A percentile compares a stretch with the other conserved stretches of the same genome.
Evolutionary conservation across 2,113 vertebrate species (phyloP).

Genomic region (Alexandromys fortis): DNA sequence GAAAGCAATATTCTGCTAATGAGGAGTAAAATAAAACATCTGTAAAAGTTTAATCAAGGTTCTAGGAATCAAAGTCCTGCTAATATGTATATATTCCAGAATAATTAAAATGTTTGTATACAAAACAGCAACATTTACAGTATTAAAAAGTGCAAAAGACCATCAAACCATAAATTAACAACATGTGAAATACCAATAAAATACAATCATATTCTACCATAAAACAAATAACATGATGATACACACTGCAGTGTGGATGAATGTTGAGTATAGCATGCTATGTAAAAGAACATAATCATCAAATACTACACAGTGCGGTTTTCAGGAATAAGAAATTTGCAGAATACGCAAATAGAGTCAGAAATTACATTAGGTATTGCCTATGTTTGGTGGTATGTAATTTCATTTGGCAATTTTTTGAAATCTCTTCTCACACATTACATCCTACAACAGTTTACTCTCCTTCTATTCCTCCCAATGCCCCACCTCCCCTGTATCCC

Average conservation of each 20-base stretch:
- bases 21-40: background rate
- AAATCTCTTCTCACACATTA: background rate
- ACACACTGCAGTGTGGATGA: background rate
- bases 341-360: background rate
- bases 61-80: background rate
- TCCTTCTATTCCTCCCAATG: background rate
- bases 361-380: background rate
- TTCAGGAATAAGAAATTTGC: background rate
- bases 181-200: background rate
- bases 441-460: background rate
- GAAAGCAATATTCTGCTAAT: background rate
- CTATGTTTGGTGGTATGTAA: background rate
- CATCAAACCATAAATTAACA: background rate
- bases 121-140: background rate
- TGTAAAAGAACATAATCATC: background rate
- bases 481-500: too few species aligned
- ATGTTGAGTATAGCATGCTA: background rate
- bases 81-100: background rate
- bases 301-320: background rate
- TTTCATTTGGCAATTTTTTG: background rate
- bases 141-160: background rate
- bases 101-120: background rate
- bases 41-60: background rate
- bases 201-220: background rate
- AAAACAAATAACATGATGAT: conserved; percentile 5